Evolutionary conservation across 1,140 invertebrate genomes (phyloP), one percentile per base, ranked within the genome.

Genomic region (Lordiphosa mommai): DNA sequence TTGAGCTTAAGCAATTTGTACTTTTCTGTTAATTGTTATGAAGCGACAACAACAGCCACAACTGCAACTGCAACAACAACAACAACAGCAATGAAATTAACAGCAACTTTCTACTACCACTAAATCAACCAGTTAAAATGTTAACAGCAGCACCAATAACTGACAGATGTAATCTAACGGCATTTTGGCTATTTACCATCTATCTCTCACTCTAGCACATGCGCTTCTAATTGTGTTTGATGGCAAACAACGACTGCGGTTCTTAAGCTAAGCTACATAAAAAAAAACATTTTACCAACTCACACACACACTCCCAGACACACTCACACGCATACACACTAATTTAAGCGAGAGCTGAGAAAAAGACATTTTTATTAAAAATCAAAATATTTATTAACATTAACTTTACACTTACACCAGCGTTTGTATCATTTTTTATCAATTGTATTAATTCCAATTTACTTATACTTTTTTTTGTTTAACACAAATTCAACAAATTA

Each of bases 1-100:
- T 84, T 84, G 77, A 84, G 46, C 60, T 79, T 79, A 32, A 72
- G 57, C 65, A 56, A 82, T 57, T 64, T 76, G 46, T 64, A 61
- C 59, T 82, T 71, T 82, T 84, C 55, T 80, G 77, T 84, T 82
- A 57, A 82, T 67, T 72, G 72, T 84, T 72, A 63, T 51, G 63
- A 82, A 70, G 61, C 66, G 43, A 60, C 56, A 43, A 38, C 43
- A 49, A 29, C 44, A 49, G 41, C 46, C 40, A 38, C 55, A 66
- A 20, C 48, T 37, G 46, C 53, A 72, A 61, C 52, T 51, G 51
- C 65, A 59, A 37, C 49, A 70, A 59, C 44, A 76, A 56, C 72
- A 72, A 38, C 38, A 64, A 63, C 34, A 72, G 58, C 50, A 68
- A 61, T 56, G 58, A 50, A 51, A 61, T 65, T 65, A 77, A 67